Evolutionary conservation across 2,113 vertebrate species (phyloP).

Genomic region (Phyllopteryx taeniolatus): DNA sequence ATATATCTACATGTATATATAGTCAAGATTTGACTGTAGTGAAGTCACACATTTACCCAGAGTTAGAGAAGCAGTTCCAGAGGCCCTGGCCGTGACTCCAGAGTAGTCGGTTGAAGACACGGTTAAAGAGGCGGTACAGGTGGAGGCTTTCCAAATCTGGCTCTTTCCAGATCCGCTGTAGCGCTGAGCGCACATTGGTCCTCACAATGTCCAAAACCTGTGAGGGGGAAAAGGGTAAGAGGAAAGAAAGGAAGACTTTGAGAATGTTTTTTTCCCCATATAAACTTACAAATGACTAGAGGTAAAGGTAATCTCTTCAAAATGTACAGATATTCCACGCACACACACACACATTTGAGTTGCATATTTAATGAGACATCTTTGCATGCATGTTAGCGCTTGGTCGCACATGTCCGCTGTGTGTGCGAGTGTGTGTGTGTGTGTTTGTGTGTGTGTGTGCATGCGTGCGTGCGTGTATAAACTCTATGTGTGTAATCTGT

Average conservation of each 20-base stretch:
- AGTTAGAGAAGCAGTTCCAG: constrained; percentile 96
- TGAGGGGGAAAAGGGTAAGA: background rate
- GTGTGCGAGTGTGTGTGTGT: constrained; percentile 16
- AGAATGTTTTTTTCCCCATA: background rate
- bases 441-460: constrained; percentile 16
- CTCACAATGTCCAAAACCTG: constrained; percentile 97
- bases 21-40: background rate
- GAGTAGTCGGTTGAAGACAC: constrained; percentile 90
- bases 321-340: constrained; percentile 7
- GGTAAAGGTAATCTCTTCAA: constrained; percentile 9
- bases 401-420: constrained; percentile 19
- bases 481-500: background rate
- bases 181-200: constrained; percentile 80
- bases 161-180: constrained; percentile 91
- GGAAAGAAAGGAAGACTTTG: constrained; percentile 13
- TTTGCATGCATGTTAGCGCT: constrained; percentile 1
- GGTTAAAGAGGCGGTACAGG: constrained; percentile 88
- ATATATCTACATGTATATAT: no score
- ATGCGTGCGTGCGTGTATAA: background rate
- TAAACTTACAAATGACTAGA: constrained; percentile 18
- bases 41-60: constrained; percentile 51
- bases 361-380: background rate
- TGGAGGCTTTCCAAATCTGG: constrained; percentile 87
- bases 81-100: constrained; percentile 96
- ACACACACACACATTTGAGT: background rate